Conservation (phyloP, 2,113 vertebrate species). For the Barbus barbus region DNA sequence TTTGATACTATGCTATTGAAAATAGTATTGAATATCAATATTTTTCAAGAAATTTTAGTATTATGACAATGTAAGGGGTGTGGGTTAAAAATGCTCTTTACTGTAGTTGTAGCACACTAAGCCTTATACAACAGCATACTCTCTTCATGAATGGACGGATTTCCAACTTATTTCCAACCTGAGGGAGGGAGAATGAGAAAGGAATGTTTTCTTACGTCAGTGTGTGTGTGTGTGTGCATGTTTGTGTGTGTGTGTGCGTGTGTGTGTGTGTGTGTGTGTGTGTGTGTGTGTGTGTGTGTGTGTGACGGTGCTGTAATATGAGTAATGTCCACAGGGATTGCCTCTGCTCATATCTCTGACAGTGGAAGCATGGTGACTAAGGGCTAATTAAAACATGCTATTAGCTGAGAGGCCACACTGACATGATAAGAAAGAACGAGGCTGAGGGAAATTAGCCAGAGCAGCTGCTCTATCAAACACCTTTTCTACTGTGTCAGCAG, state of each 20-base stretch:
- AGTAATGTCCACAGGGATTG: constrained; percentile 52
- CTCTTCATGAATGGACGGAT: neutral
- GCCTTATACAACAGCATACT: neutral
- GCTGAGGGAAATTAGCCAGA: constrained; percentile 59
- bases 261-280: no score
- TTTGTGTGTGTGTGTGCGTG: no score
- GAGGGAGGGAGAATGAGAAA: neutral
- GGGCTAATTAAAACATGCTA: constrained; percentile 63
- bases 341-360: constrained; percentile 54
- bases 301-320: constrained; percentile 47
- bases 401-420: constrained; percentile 57
- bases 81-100: neutral
- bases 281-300: no score
- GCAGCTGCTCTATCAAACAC: constrained; percentile 55
- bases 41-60: neutral
- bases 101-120: neutral
- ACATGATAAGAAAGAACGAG: constrained; percentile 60
- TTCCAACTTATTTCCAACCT: neutral
- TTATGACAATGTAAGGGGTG: neutral
- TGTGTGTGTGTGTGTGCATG: constrained; percentile 17
- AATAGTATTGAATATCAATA: neutral
- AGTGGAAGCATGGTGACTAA: constrained; percentile 56
- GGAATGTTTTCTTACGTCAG: neutral
- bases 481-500: constrained; percentile 48
- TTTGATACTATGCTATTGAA: neutral